These are phyloP conservation scores for Parauchenoglanis punctatus DNA, from an alignment of 2,797 vertebrate genomes.

Conservation along the genomic window DNA sequence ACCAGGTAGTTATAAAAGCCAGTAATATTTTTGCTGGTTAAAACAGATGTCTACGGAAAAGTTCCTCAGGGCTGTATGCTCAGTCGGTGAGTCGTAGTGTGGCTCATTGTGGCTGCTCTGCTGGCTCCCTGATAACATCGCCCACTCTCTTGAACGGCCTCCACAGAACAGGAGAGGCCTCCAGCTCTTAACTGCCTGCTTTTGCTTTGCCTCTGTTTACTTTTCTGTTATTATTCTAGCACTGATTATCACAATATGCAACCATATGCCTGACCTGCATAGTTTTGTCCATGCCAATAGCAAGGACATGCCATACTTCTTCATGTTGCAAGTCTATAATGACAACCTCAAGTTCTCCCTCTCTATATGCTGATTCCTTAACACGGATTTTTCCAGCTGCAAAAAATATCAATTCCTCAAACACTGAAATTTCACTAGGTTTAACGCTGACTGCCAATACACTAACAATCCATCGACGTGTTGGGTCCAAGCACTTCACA, in stretches of 20 bases:
- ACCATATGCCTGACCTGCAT: constrained; percentile 76
- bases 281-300: constrained; percentile 68
- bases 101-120: constrained; percentile 40
- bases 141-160: constrained; percentile 57
- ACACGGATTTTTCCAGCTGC: background rate
- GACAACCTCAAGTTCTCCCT: background rate
- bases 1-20: constrained; percentile 1
- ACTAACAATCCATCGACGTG: background rate
- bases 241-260: constrained; percentile 73
- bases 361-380: background rate
- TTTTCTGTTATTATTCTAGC: constrained; percentile 74
- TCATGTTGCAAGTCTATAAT: constrained; percentile 49
- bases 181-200: constrained; percentile 69
- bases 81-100: constrained; percentile 25
- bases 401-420: constrained; percentile 12
- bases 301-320: constrained; percentile 62
- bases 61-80: constrained; percentile 45
- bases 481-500: constrained; percentile 27
- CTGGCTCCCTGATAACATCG: constrained; percentile 65
- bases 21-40: constrained; percentile 22
- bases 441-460: constrained; percentile 39
- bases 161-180: constrained; percentile 63
- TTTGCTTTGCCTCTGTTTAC: constrained; percentile 73
- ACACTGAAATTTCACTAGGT: constrained; percentile 19
- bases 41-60: constrained; percentile 45